Evolutionary conservation across 2,888 invertebrate species (phyloP), one percentile per base, ranked within the genome.

Genomic region (Balanococcus diminutus): DNA sequence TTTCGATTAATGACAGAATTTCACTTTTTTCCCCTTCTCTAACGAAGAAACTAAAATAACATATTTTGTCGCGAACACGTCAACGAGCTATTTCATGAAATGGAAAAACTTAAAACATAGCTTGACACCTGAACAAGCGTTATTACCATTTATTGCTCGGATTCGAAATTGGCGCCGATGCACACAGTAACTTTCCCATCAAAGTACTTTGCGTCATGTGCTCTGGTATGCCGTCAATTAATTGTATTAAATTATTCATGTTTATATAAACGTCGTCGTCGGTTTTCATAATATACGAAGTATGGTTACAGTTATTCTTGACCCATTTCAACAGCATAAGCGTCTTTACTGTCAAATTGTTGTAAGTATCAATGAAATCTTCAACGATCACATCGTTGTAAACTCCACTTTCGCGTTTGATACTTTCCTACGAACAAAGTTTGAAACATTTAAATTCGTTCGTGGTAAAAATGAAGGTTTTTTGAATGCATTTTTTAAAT

Each of bases 191-290:
- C n/a, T 61, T 42, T n/a, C 86, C 86, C 32, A 31, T 31, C n/a
- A 86, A 67, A 25, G 67, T 14, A 46, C 46, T 61, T 22, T 42
- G 19, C 2, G 67, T 22, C 11, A 72, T 72, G 14, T 31, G 8
- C 28, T 82, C 46, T 1, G 61, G 82, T 31, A 67, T 25, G n/a
- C 39, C n/a, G 79, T 94, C 94, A 19, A 86, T 31, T 28, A 86
- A 72, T 22, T 89, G 89, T 86, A 94, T 89, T 36, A 96, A 90
- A 88, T 92, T 92, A 19, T 93, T 93, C 87, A 96, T 91, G 90
- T 96, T 96, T 1, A 96, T 93, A 89, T 95, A 96, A 91, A 95
- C 95, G 88, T 96, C 96, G 88, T 96, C 96, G 88, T 96, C 96
- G 5, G 95, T 94, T 91, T 96, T 96, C 90, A 96, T 92, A 28